Conservation (phyloP, 2,888 invertebrate species). For the Drosophila gaucha region DNA sequence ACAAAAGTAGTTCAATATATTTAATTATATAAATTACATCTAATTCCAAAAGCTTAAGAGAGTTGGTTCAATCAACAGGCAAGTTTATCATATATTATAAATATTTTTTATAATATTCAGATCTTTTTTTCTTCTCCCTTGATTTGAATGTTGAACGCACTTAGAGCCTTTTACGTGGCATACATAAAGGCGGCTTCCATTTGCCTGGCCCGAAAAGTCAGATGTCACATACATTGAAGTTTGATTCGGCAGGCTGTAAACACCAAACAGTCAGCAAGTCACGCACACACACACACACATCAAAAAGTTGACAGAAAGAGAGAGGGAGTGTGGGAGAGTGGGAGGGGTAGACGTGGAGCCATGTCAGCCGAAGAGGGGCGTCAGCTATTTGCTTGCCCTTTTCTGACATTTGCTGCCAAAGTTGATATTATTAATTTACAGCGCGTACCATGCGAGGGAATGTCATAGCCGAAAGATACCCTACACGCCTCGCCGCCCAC, state of each 20-base stretch:
- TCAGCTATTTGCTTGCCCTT: slow-evolving; percentile 64
- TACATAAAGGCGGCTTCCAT: slow-evolving; percentile 34
- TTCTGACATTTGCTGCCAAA: slow-evolving; percentile 71
- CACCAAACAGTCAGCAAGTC: slow-evolving; percentile 65
- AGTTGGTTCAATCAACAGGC: not conserved
- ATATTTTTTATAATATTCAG: slow-evolving; percentile 3
- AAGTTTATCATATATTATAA: slow-evolving; percentile 1
- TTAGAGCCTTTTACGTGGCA: slow-evolving; percentile 56
- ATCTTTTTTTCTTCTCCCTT: slow-evolving; percentile 20
- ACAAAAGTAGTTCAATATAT: not conserved
- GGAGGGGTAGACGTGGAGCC: not conserved
- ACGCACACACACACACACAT: slow-evolving; percentile 50
- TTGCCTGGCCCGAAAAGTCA: slow-evolving; percentile 37
- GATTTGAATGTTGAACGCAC: slow-evolving; percentile 52
- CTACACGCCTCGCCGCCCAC: not conserved
- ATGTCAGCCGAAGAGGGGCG: slow-evolving; percentile 46
- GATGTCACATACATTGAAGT: slow-evolving; percentile 68
- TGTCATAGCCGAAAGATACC: slow-evolving; percentile 14
- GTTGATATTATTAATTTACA: slow-evolving; percentile 75
- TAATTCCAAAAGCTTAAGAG: too few relatives aligned
- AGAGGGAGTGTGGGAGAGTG: not conserved
- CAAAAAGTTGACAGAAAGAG: slow-evolving; percentile 12
- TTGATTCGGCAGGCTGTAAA: slow-evolving; percentile 69
- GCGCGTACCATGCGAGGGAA: slow-evolving; percentile 47
- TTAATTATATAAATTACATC: slow-evolving; percentile 4